phyloP scores from a whole-genome alignment of 2,113 vertebrate species.

The Phylloscopus whistleri region DNA sequence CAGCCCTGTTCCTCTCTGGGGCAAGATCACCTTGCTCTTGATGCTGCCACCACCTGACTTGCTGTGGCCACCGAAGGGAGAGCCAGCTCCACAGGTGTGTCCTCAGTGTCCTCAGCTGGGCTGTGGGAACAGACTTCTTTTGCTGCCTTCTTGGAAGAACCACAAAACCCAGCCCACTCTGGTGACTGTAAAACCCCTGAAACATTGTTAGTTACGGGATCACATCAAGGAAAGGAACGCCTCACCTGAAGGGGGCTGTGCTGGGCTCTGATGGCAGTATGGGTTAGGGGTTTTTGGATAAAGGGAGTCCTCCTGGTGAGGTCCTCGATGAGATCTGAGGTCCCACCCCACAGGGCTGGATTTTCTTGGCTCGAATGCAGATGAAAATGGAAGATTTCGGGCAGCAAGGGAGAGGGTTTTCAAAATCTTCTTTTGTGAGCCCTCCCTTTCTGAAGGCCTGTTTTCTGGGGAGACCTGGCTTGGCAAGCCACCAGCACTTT shows the following conservation, averaged over 20 bases:
- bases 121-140: not conserved
- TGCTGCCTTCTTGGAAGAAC: not conserved
- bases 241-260: not conserved
- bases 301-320: not conserved
- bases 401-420: not conserved
- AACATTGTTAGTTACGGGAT: not conserved
- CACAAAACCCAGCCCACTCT: not conserved
- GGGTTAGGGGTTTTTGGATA: not conserved
- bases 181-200: not conserved
- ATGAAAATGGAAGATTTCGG: not conserved
- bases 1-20: fast-evolving
- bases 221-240: not conserved
- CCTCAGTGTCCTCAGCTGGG: fast-evolving
- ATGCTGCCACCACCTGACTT: not conserved
- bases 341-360: not conserved
- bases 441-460: not conserved
- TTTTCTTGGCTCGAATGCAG: not conserved
- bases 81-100: not conserved
- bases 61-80: fast-evolving
- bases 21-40: not conserved
- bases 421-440: not conserved
- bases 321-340: not conserved
- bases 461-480: not conserved
- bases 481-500: not conserved
- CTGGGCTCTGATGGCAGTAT: not conserved